Evolutionary conservation across 2,797 vertebrate genomes (phyloP).

Genomic region (Pseudochromis fuscus): DNA sequence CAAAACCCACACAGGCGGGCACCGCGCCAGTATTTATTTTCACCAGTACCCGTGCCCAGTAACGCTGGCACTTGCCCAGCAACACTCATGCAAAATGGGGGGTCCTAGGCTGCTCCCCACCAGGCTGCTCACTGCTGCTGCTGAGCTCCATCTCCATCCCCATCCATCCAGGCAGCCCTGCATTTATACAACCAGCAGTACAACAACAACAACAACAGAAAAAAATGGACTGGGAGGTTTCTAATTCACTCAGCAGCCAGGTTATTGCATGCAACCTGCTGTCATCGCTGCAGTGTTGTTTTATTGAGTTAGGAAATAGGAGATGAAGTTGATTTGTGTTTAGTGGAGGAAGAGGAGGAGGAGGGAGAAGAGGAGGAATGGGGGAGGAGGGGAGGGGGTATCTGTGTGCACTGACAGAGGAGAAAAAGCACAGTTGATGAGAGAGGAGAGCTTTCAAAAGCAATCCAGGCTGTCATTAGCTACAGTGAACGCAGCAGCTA

Average conservation of each 20-base stretch:
- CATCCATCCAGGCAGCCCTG: conserved; percentile 13
- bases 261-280: conserved; percentile 24
- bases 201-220: too few species aligned
- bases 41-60: conserved; percentile 65
- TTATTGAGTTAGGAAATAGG: conserved; percentile 16
- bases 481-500: conserved; percentile 60
- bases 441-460: conserved; percentile 36
- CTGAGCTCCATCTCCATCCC: conserved; percentile 19
- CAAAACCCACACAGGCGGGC: conserved; percentile 55
- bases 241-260: conserved; percentile 10
- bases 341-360: neutral
- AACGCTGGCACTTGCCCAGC: conserved; percentile 72
- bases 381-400: neutral
- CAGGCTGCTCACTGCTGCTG: conserved; percentile 27
- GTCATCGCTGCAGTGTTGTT: conserved; percentile 25
- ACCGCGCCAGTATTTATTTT: conserved; percentile 68
- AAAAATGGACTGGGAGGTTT: neutral
- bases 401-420: conserved; percentile 22
- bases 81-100: conserved; percentile 70
- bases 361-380: rapidly evolving
- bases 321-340: conserved; percentile 53
- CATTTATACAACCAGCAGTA: neutral
- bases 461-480: conserved; percentile 39
- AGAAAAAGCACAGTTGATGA: conserved; percentile 31
- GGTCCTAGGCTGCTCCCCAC: conserved; percentile 49